A percentile compares a stretch with the other conserved stretches of the same genome.
phyloP scores from a whole-genome alignment of 2,888 invertebrate species.

The Lasius platythorax region DNA sequence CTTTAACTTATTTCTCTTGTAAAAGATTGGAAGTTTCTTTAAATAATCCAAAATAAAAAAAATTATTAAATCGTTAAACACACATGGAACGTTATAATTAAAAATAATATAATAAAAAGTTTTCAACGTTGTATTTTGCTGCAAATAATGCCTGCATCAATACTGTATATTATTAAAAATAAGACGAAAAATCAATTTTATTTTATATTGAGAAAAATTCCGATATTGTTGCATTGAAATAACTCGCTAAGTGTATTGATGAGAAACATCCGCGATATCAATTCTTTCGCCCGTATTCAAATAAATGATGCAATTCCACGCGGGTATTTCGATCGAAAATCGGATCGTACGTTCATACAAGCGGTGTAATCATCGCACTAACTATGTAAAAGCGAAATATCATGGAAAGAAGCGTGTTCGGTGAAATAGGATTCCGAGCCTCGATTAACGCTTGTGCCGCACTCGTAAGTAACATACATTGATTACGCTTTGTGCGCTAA shows the following conservation, averaged over 20 bases:
- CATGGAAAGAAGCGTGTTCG: conserved; percentile 32
- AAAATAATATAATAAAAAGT: conserved; percentile 4
- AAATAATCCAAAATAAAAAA: neutral
- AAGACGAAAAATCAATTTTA: conserved; percentile 3
- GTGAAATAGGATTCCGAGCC: conserved; percentile 11
- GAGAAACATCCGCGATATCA: neutral
- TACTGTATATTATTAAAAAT: neutral
- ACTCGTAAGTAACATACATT: conserved; percentile 49
- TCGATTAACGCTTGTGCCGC: conserved; percentile 32
- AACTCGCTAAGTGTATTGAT: conserved; percentile 6
- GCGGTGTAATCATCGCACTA: conserved; percentile 45
- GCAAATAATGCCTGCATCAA: neutral
- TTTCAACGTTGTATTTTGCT: neutral
- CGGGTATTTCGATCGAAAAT: conserved; percentile 29
- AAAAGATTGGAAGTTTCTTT: neutral
- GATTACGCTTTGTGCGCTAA: conserved; percentile 42
- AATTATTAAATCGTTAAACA: neutral
- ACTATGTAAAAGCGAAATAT: conserved; percentile 53
- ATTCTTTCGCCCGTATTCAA: conserved; percentile 20
- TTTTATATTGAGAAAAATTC: neutral
- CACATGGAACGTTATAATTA: neutral
- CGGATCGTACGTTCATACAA: conserved; percentile 33
- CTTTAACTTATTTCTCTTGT: neutral
- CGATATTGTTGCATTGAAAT: conserved; percentile 2
- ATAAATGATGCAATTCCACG: conserved; percentile 34